phyloP scores from a whole-genome alignment of 2,113 vertebrate genomes.

The Puma concolor region DNA sequence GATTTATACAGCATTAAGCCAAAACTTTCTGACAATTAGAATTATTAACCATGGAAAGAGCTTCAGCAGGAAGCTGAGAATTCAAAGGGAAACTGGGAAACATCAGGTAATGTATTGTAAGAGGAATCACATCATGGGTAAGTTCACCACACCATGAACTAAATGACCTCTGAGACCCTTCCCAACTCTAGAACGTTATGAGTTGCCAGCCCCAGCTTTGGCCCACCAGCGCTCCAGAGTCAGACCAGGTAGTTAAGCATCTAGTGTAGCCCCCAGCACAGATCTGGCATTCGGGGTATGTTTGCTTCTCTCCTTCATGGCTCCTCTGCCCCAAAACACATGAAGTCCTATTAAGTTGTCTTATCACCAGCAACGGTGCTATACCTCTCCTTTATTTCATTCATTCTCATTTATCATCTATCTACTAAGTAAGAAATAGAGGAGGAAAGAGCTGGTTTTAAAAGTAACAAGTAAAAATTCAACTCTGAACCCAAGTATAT shows the following conservation, averaged over 20 bases:
- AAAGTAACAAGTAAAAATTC: neutral
- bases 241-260: neutral
- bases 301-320: neutral
- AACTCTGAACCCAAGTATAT: neutral
- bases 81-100: neutral
- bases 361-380: neutral
- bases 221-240: neutral
- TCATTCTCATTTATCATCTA: neutral
- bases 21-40: neutral
- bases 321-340: neutral
- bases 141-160: neutral
- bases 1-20: neutral
- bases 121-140: neutral
- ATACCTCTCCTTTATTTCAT: neutral
- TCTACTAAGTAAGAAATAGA: neutral
- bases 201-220: neutral
- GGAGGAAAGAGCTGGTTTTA: neutral
- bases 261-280: neutral
- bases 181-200: neutral
- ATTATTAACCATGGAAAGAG: neutral
- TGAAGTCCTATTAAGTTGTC: neutral
- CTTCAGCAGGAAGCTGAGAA: neutral
- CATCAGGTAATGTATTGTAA: neutral
- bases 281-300: neutral
- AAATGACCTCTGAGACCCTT: neutral